Conservation (phyloP, 2,113 vertebrate genomes). For the Catagonus wagneri region DNA sequence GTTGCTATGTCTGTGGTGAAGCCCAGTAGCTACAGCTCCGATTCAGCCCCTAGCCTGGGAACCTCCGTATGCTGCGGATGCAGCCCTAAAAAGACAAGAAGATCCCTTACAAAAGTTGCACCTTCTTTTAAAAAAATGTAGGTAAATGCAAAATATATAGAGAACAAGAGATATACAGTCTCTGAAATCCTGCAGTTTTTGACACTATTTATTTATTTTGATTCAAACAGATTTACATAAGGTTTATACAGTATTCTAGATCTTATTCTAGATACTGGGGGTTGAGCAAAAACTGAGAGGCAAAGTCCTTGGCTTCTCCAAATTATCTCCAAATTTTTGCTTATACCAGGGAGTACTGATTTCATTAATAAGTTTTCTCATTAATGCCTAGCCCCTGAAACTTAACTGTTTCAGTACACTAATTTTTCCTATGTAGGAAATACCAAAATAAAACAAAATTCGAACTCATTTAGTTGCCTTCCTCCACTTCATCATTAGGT, state of each 20-base stretch:
- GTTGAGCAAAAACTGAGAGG: neutral
- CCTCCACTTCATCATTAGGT: slow-evolving; percentile 64
- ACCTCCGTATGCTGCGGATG: too few relatives aligned
- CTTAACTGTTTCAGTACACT: neutral
- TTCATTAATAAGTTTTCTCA: slow-evolving; percentile 5
- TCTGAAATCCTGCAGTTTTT: neutral
- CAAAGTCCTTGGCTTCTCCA: neutral
- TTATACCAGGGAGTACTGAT: neutral
- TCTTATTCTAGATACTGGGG: neutral
- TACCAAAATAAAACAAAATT: neutral
- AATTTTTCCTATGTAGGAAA: neutral
- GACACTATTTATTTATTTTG: neutral
- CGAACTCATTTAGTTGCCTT: neutral
- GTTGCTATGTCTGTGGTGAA: too few relatives aligned
- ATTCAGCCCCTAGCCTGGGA: too few relatives aligned
- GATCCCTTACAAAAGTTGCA: neutral
- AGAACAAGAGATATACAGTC: neutral
- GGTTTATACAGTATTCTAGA: neutral
- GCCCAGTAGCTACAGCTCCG: too few relatives aligned
- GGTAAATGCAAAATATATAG: neutral
- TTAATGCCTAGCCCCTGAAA: neutral
- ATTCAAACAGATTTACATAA: neutral
- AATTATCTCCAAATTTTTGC: neutral
- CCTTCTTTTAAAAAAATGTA: neutral
- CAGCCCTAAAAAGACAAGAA: too few relatives aligned